Conservation (phyloP, 2,113 vertebrate genomes). For the Spea bombifrons region DNA sequence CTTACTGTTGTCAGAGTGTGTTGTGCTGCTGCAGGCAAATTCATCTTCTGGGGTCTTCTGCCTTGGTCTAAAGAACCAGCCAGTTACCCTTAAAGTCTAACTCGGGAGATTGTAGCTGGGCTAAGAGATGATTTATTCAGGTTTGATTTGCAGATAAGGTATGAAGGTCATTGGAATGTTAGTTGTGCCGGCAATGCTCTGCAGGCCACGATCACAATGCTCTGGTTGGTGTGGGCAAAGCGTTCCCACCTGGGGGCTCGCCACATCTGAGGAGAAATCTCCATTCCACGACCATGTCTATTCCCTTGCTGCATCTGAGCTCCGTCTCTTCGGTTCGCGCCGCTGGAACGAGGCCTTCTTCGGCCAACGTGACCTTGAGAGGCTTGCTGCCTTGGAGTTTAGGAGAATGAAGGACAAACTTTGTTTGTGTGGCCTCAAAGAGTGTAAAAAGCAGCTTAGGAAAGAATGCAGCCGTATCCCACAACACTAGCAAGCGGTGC, state of each 20-base stretch:
- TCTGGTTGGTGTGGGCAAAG: constrained; percentile 19
- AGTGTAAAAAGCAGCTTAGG: not conserved
- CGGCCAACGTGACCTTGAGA: constrained; percentile 89
- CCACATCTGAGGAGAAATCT: constrained; percentile 10
- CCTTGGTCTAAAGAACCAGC: no score
- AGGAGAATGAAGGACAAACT: constrained; percentile 84
- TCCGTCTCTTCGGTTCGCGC: constrained; percentile 61
- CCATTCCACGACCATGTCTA: not conserved
- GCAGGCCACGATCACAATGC: constrained; percentile 22
- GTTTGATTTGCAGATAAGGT: constrained; percentile 47
- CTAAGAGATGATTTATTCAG: not conserved
- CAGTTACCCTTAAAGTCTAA: no score
- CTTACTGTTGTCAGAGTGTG: no score
- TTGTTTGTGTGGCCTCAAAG: constrained; percentile 63
- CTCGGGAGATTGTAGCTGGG: no score
- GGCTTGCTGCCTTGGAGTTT: constrained; percentile 71
- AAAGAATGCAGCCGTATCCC: not conserved
- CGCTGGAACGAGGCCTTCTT: constrained; percentile 64
- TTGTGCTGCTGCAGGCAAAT: no score
- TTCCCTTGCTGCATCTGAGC: not conserved
- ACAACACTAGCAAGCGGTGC: not conserved
- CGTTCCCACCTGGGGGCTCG: constrained; percentile 40
- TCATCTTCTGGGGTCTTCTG: no score
- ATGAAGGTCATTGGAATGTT: constrained; percentile 70
- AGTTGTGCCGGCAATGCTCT: constrained; percentile 51